Evolutionary conservation across 1,140 invertebrate genomes (phyloP).

Genomic region (Drosophila pseudoananassae): DNA sequence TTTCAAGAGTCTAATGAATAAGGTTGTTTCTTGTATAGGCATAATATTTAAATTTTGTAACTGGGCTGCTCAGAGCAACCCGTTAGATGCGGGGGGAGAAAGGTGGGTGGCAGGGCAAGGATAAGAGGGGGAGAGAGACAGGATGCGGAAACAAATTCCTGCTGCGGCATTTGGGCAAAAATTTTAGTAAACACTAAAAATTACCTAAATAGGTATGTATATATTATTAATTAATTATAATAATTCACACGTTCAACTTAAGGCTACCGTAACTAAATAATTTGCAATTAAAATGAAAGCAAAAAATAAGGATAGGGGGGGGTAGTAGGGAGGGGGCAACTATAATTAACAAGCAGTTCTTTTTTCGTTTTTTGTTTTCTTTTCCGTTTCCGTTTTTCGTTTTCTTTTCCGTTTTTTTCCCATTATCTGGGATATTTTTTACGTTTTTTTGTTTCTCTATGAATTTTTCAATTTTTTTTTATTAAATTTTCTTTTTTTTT

Average conservation of each 20-base stretch:
- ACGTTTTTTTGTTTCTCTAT: slow-evolving; percentile 43
- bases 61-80: slow-evolving; percentile 64
- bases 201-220: slow-evolving; percentile 68
- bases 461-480: slow-evolving; percentile 58
- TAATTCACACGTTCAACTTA: slow-evolving; percentile 70
- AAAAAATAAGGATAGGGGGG: slow-evolving; percentile 58
- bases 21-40: slow-evolving; percentile 27
- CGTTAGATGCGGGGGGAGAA: slow-evolving; percentile 21
- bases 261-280: slow-evolving; percentile 73
- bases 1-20: slow-evolving; percentile 55
- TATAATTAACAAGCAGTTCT: slow-evolving; percentile 77
- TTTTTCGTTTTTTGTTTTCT: slow-evolving; percentile 51
- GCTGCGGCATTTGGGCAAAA: slow-evolving; percentile 70
- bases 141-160: slow-evolving; percentile 19
- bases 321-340: slow-evolving; percentile 23
- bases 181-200: slow-evolving; percentile 68
- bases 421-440: slow-evolving; percentile 52
- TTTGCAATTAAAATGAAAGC: slow-evolving; percentile 72
- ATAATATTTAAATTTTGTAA: slow-evolving; percentile 4
- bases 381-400: slow-evolving; percentile 50
- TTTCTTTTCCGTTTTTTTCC: slow-evolving; percentile 40
- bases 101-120: slow-evolving; percentile 25
- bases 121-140: no score
- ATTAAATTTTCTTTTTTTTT: slow-evolving; percentile 55
- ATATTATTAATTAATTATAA: slow-evolving; percentile 68